Percentiles rank a stretch among this genome's conserved stretches.
Conservation (phyloP, 2,113 vertebrate species). For the Anseranas semipalmata region DNA sequence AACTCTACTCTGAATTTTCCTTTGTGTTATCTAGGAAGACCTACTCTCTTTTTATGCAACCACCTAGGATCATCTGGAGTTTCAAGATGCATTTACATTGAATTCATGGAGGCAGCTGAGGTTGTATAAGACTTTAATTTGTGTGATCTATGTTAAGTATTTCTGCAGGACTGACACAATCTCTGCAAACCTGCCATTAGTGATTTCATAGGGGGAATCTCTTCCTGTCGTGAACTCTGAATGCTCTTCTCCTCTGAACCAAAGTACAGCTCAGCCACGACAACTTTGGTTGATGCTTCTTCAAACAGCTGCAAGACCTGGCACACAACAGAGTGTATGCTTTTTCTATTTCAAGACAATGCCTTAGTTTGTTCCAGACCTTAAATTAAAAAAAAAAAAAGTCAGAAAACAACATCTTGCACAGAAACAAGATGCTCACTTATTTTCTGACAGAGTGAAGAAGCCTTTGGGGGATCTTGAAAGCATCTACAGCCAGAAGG, state of each 20-base stretch:
- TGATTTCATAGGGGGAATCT: background rate
- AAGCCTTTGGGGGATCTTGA: conserved; percentile 53
- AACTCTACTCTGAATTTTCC: background rate
- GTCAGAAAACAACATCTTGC: background rate
- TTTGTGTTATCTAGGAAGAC: background rate
- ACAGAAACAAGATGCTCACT: conserved; percentile 11
- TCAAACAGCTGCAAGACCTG: background rate
- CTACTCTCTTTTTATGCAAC: background rate
- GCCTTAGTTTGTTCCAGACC: background rate
- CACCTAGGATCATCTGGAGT: background rate
- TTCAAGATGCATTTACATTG: background rate
- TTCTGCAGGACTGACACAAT: background rate
- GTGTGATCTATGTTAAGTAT: accelerated
- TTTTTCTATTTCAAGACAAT: background rate
- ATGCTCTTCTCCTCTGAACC: background rate
- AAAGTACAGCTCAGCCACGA: background rate
- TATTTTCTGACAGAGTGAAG: conserved; percentile 26
- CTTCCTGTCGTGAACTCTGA: background rate
- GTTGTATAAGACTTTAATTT: background rate
- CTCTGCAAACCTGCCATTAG: background rate
- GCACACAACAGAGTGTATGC: background rate
- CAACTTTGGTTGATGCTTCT: background rate
- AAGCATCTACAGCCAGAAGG: conserved; percentile 42
- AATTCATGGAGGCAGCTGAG: background rate
- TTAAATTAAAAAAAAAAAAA: background rate